Base-by-base conservation (phyloP, 1,140 invertebrate species). In the Cepaea nemoralis region DNA sequence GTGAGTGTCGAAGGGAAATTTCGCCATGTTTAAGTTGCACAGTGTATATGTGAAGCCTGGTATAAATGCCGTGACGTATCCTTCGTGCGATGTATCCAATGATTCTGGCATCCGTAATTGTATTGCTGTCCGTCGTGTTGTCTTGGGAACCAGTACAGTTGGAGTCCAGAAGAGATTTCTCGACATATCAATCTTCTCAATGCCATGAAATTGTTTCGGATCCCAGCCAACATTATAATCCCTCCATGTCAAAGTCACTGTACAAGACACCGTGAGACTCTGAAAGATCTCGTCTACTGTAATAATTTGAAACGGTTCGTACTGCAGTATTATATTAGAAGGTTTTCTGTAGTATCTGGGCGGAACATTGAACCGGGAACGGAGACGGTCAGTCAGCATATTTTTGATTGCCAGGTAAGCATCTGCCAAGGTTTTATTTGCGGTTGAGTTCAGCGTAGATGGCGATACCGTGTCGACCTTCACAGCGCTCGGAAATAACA, bases 1-100 rank as follows among this genome's bases (percentile, higher is more conserved):
- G 42, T 74, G 71, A 16, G 19, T 12, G 31, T 74, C 71, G 24
- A 74, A 74, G 1, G 71, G 71, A 31, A 74, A 74, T n/a, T 74
- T 42, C 2, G 71, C 40, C 71, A 74, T 74, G 27, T 74, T 27
- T n/a, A 74, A 27, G 12, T 42, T 50, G 27, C 71, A 74, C 24
- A 74, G 22, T 10, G 71, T 74, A 12, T 16, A 50, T 14, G 40
- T 48, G 42, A 48, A 74, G 0, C 31, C 35, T 35, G 40, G 40
- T 1, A 74, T 48, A 0, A 27, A 16, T 6, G 71, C 71, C 5
- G 40, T 45, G 0, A 74, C 35, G 33, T n/a, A 42, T 39, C 71
- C 71, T 24, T 48, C 40, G 31, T 50, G 50, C 31, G 39, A 42
- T 16, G 27, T 33, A 22, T 48, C n/a, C n/a, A 74, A 22, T 10